phyloP scores from a whole-genome alignment of 2,113 vertebrate genomes.

The Ibidorhyncha struthersii region DNA sequence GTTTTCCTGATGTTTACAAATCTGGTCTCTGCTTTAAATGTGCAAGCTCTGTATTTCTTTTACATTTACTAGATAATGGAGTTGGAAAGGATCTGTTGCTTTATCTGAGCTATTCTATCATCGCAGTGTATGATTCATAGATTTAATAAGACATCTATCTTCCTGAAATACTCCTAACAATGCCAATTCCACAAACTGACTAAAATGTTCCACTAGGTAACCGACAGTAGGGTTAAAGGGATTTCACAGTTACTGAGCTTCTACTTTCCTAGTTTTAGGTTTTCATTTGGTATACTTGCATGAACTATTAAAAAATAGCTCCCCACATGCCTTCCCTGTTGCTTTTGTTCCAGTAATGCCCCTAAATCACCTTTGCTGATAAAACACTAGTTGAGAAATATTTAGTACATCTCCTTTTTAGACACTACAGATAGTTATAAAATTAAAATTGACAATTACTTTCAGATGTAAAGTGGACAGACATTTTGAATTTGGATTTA shows the following conservation, averaged over 20 bases:
- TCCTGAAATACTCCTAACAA: background rate
- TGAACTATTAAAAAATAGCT: background rate
- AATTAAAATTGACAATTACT: background rate
- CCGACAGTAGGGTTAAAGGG: background rate
- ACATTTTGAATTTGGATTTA: background rate
- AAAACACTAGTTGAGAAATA: background rate
- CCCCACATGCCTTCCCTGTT: too few relatives aligned
- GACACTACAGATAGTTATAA: background rate
- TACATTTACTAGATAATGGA: background rate
- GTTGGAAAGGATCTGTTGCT: background rate
- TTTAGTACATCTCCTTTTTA: background rate
- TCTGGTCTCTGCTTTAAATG: background rate
- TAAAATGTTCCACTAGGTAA: background rate
- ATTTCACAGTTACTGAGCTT: background rate
- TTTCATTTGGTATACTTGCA: background rate
- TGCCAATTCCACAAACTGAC: background rate
- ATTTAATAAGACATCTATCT: background rate
- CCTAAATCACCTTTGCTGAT: background rate
- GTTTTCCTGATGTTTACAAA: background rate
- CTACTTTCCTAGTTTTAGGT: background rate
- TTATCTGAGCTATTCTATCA: background rate
- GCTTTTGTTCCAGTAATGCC: background rate
- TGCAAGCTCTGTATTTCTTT: background rate
- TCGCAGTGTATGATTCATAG: background rate
- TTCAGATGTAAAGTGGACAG: background rate